phyloP scores from a whole-genome alignment of 2,888 invertebrate species.

The Aricia artaxerxes region DNA sequence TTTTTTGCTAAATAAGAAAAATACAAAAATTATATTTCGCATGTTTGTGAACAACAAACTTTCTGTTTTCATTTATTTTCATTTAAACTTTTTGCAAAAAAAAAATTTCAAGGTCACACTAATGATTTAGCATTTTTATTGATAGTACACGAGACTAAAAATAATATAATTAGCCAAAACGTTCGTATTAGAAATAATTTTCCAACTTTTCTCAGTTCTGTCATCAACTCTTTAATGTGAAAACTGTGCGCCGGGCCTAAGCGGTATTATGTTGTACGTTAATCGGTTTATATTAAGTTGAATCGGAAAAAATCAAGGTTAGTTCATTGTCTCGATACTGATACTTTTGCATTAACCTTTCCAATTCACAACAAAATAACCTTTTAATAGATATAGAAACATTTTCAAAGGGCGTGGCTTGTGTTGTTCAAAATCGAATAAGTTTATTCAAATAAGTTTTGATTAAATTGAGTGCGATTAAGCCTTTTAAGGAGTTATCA shows the following conservation, averaged over 20 bases:
- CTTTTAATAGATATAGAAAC: neutral
- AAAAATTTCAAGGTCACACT: too few species aligned
- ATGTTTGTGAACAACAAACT: too few species aligned
- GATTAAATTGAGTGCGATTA: neutral
- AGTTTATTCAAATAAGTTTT: neutral
- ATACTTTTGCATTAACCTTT: conserved; percentile 37
- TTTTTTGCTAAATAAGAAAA: too few species aligned
- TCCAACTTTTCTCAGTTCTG: too few species aligned
- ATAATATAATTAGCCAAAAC: too few species aligned
- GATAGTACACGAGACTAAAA: too few species aligned
- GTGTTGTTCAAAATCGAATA: neutral
- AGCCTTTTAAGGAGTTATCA: neutral
- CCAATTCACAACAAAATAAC: conserved; percentile 32
- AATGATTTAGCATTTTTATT: too few species aligned
- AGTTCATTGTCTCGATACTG: conserved; percentile 42
- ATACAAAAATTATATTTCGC: too few species aligned
- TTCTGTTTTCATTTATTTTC: too few species aligned
- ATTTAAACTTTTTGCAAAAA: too few species aligned
- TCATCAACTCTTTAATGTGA: neutral
- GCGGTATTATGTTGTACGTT: neutral
- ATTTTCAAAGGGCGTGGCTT: neutral
- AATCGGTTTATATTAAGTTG: conserved; percentile 15
- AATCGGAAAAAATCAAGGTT: conserved; percentile 37
- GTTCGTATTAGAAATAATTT: too few species aligned
- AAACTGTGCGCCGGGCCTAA: neutral